phyloP scores from a whole-genome alignment of 2,797 vertebrate genomes.

The Bradypodion pumilum region DNA sequence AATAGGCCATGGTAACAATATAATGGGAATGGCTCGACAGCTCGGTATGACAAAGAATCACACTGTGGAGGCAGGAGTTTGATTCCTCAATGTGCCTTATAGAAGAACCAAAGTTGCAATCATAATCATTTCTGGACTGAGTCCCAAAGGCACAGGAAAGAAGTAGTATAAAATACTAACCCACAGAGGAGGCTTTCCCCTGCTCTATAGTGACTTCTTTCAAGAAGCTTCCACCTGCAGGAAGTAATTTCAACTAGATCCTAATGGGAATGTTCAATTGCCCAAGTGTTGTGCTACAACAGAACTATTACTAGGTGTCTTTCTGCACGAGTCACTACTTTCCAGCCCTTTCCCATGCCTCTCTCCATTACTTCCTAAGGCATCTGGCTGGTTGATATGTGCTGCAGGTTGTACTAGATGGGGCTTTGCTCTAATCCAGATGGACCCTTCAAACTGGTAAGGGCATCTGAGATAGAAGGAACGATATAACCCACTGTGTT shows the following conservation, averaged over 20 bases:
- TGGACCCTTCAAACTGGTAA: not conserved
- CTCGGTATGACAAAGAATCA: no score
- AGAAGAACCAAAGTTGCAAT: not conserved
- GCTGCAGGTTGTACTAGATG: not conserved
- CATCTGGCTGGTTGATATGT: not conserved
- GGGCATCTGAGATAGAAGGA: not conserved
- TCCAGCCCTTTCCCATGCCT: not conserved
- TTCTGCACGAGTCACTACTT: not conserved
- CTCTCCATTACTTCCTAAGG: not conserved
- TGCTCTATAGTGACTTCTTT: not conserved
- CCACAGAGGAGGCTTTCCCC: not conserved
- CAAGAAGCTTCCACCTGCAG: not conserved
- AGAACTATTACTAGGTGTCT: not conserved
- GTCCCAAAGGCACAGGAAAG: not conserved
- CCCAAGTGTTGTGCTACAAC: not conserved
- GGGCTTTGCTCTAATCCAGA: not conserved
- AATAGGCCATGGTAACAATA: not conserved
- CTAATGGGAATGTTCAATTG: not conserved
- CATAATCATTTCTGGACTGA: not conserved
- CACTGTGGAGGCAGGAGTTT: no score
- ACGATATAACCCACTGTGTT: not conserved
- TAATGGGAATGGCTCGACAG: no score
- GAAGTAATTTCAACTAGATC: not conserved
- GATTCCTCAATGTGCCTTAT: no score
- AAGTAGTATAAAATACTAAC: not conserved